phyloP scores from a whole-genome alignment of 2,113 vertebrate genomes.

The Oplegnathus fasciatus region DNA sequence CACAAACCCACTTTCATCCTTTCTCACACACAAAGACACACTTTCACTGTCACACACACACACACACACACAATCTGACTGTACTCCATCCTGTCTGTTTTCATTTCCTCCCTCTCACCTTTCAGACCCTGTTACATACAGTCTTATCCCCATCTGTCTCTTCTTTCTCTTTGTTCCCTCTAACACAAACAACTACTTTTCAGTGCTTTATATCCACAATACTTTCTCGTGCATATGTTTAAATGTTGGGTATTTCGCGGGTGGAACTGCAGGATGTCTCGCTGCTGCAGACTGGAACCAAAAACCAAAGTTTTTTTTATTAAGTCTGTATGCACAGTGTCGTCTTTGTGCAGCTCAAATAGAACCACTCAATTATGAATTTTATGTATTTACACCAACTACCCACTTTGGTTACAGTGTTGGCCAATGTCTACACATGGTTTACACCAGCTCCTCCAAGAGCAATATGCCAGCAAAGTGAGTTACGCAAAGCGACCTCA shows the following conservation, averaged over 20 bases:
- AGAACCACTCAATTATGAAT: constrained; percentile 61
- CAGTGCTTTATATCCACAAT: constrained; percentile 10
- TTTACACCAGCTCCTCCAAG: constrained; percentile 60
- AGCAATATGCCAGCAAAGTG: constrained; percentile 55
- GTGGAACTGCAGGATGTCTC: constrained; percentile 14
- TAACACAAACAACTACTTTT: constrained; percentile 15
- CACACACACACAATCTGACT: constrained; percentile 7
- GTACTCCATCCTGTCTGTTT: constrained; percentile 54
- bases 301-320: constrained; percentile 11
- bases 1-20: constrained; percentile 33
- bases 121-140: constrained; percentile 59
- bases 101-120: constrained; percentile 76
- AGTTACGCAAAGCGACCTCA: constrained; percentile 57
- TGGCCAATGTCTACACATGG: constrained; percentile 54
- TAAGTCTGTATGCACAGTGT: constrained; percentile 49
- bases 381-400: constrained; percentile 54
- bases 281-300: constrained; percentile 2
- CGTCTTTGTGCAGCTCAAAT: constrained; percentile 63
- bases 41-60: constrained; percentile 21
- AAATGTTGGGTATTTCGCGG: constrained; percentile 3
- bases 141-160: constrained; percentile 75
- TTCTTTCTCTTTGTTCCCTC: constrained; percentile 37
- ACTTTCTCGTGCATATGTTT: constrained; percentile 23
- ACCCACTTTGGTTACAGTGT: constrained; percentile 39
- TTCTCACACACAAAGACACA: constrained; percentile 40